phyloP scores from a whole-genome alignment of 2,113 vertebrate species.

The Platysternon megacephalum region DNA sequence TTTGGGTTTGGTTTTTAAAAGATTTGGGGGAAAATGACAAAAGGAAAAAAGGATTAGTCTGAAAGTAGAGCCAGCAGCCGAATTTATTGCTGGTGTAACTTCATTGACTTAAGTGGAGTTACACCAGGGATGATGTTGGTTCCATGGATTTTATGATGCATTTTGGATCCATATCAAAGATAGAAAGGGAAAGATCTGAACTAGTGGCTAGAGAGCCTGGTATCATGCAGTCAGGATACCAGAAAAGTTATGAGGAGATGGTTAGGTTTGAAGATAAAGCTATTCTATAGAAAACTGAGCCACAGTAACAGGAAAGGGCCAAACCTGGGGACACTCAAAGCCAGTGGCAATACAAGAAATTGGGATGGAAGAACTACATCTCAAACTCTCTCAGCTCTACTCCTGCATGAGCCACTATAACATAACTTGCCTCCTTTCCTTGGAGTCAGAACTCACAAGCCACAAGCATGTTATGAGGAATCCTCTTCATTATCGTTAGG shows the following conservation, averaged over 20 bases:
- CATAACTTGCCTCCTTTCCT: background rate
- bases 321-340: background rate
- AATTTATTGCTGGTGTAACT: background rate
- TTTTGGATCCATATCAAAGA: background rate
- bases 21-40: background rate
- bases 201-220: background rate
- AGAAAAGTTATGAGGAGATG: background rate
- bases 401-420: background rate
- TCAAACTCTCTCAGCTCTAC: rapidly evolving
- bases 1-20: slow-evolving; percentile 4
- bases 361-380: background rate
- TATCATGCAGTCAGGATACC: background rate
- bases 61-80: background rate
- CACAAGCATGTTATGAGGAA: background rate
- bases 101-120: background rate
- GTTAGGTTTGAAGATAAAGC: rapidly evolving
- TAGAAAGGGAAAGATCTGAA: background rate
- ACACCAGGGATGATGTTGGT: background rate
- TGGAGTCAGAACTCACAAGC: background rate
- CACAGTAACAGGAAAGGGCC: background rate
- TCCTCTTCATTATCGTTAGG: background rate
- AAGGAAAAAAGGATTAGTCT: background rate
- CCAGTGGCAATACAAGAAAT: rapidly evolving
- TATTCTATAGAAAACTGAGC: background rate
- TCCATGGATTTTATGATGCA: background rate